Percentiles rank a stretch among this genome's conserved stretches.
Conservation (phyloP, 2,888 invertebrate genomes). For the Ormyrus nitidulus region DNA sequence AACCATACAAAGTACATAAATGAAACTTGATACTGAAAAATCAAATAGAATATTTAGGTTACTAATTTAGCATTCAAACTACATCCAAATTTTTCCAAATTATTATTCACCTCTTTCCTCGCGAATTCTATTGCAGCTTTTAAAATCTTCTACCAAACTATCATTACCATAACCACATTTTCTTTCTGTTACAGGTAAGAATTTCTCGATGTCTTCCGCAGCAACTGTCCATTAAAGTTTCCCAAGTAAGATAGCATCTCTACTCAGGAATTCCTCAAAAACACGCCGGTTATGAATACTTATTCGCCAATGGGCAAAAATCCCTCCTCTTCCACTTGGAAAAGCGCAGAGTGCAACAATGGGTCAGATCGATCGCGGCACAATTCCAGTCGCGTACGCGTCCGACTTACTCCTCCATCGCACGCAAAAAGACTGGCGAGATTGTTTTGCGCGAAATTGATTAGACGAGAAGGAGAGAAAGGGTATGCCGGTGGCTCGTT, state of each 20-base stretch:
- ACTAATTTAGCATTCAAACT: no score
- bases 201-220: slow-evolving; percentile 12
- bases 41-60: no score
- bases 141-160: no score
- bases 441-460: slow-evolving; percentile 49
- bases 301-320: neutral
- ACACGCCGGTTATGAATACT: slow-evolving; percentile 11
- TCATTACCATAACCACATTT: neutral
- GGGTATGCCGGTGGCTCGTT: slow-evolving; percentile 26
- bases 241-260: slow-evolving; percentile 28
- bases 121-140: no score
- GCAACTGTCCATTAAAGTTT: slow-evolving; percentile 11
- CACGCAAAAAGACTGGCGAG: slow-evolving; percentile 12
- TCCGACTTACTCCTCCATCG: slow-evolving; percentile 32
- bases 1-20: no score
- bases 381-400: slow-evolving; percentile 45
- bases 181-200: slow-evolving; percentile 44
- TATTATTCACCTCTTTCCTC: no score
- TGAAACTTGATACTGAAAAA: no score
- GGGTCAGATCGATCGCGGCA: slow-evolving; percentile 44
- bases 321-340: neutral
- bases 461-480: slow-evolving; percentile 31
- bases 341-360: neutral
- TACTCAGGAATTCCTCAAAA: neutral
- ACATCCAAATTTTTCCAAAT: no score